Base-by-base conservation (phyloP, 2,888 invertebrate genomes). In the Chrysotoxum bicinctum region DNA sequence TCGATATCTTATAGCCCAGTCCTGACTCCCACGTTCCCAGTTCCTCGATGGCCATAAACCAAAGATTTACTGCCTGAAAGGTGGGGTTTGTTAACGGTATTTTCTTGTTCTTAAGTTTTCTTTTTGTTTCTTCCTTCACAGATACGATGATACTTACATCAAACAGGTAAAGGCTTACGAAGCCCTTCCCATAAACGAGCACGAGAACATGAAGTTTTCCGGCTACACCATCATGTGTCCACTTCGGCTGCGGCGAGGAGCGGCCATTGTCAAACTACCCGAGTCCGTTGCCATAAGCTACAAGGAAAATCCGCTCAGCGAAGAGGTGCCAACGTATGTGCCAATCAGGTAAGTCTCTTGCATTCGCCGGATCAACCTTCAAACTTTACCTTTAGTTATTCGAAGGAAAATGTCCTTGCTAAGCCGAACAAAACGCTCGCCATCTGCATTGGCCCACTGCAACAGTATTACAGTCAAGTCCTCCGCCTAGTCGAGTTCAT, bases 401-500 rank as follows among this genome's bases (percentile, higher is more conserved):
- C 75, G 6, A 75, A 82, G 89, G 87, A 88, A 16, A 80, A 88
- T 8, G 70, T 90, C 73, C 89, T 91, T 54, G 81, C 62, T 16
- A 88, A 89, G 48, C 90, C 91, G 3, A 56, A 45, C 40, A 81
- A 81, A 76, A 86, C 87, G 12, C 84, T 93, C 52, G 90, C 93
- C 19, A 88, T 92, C 72, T 93, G 93, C 83, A 90, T 92, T 7
- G 91, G 92, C 14, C 93, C 93, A 0, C 58, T 93, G 37, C 93
- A 93, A 85, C 90, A 90, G 50, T 88, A 91, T 56, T 93, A 92
- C 88, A 89, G 91, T 72, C 88, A 92, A 77, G 92, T 91, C 1
- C 87, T 92, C 16, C 91, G 92, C n/a, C 78, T 93, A 26, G 91
- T 92, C 2, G 93, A 93, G 87, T 93, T 93, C 81, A 90, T 93